A percentile compares a stretch with the other conserved stretches of the same genome.
Evolutionary conservation across 2,113 vertebrate species (phyloP).

Genomic region (Dendropsophus ebraccatus): DNA sequence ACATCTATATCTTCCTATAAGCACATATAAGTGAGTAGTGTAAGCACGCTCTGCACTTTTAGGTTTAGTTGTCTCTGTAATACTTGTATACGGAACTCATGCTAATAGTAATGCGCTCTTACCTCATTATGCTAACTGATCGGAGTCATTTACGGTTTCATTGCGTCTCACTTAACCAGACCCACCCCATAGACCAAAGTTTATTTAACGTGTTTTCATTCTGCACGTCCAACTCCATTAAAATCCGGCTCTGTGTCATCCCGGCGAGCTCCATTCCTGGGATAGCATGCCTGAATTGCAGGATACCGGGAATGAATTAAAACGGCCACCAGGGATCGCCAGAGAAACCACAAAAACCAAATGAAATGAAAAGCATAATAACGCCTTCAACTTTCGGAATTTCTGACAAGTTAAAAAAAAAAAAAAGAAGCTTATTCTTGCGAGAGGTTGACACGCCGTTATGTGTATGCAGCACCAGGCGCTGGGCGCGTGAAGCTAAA

Average conservation of each 20-base stretch:
- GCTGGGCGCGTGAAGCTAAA: not conserved
- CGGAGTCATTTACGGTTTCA: not conserved
- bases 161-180: slow-evolving; percentile 20
- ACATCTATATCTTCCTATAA: not conserved
- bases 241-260: slow-evolving; percentile 37
- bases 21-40: not conserved
- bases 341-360: slow-evolving; percentile 53
- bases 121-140: slow-evolving; percentile 4
- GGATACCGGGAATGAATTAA: slow-evolving; percentile 39
- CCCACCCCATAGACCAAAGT: slow-evolving; percentile 36
- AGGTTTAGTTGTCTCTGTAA: not conserved
- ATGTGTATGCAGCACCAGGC: not conserved
- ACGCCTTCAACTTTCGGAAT: slow-evolving; percentile 50
- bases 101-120: not conserved
- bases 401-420: slow-evolving; percentile 30
- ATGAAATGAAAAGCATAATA: slow-evolving; percentile 51
- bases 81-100: not conserved
- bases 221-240: slow-evolving; percentile 42
- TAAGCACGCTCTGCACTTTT: not conserved
- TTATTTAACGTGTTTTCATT: slow-evolving; percentile 46
- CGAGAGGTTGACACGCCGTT: not conserved
- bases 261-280: slow-evolving; percentile 45
- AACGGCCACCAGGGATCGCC: slow-evolving; percentile 51
- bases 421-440: slow-evolving; percentile 32
- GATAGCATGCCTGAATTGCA: slow-evolving; percentile 45